These are phyloP conservation scores for Hermodice carunculata DNA, from an alignment of 2,888 invertebrate species.

Conservation along the genomic window DNA sequence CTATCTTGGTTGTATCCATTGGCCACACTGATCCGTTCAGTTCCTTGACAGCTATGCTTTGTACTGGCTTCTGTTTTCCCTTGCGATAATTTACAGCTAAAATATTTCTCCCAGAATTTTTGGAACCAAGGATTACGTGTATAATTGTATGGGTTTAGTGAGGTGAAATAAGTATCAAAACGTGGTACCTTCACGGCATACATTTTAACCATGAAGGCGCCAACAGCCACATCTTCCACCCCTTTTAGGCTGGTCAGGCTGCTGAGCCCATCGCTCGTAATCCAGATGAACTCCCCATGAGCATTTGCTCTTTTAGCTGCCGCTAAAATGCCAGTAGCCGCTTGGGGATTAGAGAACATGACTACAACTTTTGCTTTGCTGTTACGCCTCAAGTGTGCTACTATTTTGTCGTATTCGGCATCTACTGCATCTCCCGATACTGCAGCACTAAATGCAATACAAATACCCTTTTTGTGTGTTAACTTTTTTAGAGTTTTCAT, in stretches of 20 bases:
- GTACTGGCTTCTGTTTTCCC: too few species aligned
- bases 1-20: not conserved
- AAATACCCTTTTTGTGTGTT: constrained; percentile 17
- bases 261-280: constrained; percentile 8
- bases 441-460: constrained; percentile 29
- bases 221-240: not conserved
- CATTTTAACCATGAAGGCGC: constrained; percentile 1
- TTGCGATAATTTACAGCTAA: not conserved
- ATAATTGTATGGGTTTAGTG: not conserved
- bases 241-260: not conserved
- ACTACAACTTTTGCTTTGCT: constrained; percentile 33
- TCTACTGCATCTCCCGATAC: constrained; percentile 26
- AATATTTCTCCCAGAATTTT: constrained; percentile 1
- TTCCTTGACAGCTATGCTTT: not conserved
- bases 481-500: constrained; percentile 5
- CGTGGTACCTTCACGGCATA: not conserved
- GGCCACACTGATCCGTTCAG: not conserved
- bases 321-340: constrained; percentile 22
- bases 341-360: constrained; percentile 24
- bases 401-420: constrained; percentile 30
- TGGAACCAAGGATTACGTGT: not conserved
- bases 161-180: not conserved
- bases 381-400: constrained; percentile 16
- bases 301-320: constrained; percentile 22
- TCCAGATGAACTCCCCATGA: constrained; percentile 37